Conservation (phyloP, 2,113 vertebrate genomes). For the Mormyrus iriodes region DNA sequence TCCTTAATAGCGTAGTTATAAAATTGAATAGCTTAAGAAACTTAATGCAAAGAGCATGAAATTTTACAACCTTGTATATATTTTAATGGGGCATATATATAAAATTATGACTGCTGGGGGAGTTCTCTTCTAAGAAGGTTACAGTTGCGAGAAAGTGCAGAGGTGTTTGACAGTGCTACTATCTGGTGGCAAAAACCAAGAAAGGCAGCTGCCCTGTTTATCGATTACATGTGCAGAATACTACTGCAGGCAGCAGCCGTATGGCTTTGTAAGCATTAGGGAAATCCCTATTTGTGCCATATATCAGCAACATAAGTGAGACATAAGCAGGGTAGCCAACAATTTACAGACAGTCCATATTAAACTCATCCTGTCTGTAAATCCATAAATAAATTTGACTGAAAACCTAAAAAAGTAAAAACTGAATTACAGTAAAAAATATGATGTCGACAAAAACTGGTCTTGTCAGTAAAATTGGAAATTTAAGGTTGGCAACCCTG, state of each 20-base stretch:
- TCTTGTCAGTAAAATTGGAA: neutral
- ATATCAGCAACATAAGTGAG: neutral
- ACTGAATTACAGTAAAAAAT: neutral
- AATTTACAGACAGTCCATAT: neutral
- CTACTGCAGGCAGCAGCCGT: neutral
- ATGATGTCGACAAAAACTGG: neutral
- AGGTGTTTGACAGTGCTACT: neutral
- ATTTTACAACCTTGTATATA: constrained; percentile 1
- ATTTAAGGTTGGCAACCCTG: neutral
- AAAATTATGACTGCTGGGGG: neutral
- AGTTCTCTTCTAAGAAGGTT: neutral
- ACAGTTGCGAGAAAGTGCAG: neutral
- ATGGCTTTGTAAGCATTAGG: neutral
- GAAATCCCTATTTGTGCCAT: neutral
- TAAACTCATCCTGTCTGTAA: neutral
- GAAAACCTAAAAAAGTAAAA: neutral
- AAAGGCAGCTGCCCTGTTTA: neutral
- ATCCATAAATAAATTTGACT: neutral
- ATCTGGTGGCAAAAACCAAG: neutral
- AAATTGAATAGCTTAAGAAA: neutral
- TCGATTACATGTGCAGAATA: neutral
- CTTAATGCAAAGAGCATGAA: neutral
- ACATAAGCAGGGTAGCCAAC: neutral
- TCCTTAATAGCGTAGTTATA: neutral
- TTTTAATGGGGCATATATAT: neutral